These are phyloP conservation scores for Agonopterix alstromeriana DNA, from an alignment of 2,888 invertebrate species.

Conservation along the genomic window DNA sequence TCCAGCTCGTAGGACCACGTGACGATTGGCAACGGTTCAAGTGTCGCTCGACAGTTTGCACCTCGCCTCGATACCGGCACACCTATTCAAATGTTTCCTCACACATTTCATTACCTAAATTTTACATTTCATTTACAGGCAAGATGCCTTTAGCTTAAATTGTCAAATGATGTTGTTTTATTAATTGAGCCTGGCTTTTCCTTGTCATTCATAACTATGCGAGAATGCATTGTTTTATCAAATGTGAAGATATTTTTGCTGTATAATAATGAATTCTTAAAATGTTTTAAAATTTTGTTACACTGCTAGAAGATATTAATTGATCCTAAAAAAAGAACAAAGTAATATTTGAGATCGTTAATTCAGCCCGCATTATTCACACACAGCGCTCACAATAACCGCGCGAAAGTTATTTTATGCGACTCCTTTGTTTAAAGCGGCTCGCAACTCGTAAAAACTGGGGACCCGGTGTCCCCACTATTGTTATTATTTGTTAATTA, in stretches of 20 bases:
- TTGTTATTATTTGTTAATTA: slow-evolving; percentile 39
- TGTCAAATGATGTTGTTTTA: background rate
- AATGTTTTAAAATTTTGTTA: too few species aligned
- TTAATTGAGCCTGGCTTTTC: background rate
- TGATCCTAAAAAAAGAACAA: background rate
- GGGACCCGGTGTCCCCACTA: slow-evolving; percentile 20
- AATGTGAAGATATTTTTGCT: too few species aligned
- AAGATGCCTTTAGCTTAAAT: too few species aligned
- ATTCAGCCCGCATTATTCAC: slow-evolving; percentile 20
- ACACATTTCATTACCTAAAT: slow-evolving; percentile 5
- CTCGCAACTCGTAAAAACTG: slow-evolving; percentile 26
- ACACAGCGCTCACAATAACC: slow-evolving; percentile 20
- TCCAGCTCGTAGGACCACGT: too few species aligned
- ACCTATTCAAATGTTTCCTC: background rate
- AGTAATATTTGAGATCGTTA: slow-evolving; percentile 18
- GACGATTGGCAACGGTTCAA: slow-evolving; percentile 25
- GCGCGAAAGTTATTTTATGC: slow-evolving; percentile 5
- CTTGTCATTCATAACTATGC: too few species aligned
- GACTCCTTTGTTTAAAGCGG: slow-evolving; percentile 22
- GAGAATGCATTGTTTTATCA: too few species aligned
- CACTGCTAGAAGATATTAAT: background rate
- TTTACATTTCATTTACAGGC: too few species aligned
- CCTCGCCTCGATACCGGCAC: slow-evolving; percentile 5
- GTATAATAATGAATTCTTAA: too few species aligned
- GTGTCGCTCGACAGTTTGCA: slow-evolving; percentile 15